phyloP scores from a whole-genome alignment of 2,113 vertebrate genomes.

The Plestiodon gilberti region DNA sequence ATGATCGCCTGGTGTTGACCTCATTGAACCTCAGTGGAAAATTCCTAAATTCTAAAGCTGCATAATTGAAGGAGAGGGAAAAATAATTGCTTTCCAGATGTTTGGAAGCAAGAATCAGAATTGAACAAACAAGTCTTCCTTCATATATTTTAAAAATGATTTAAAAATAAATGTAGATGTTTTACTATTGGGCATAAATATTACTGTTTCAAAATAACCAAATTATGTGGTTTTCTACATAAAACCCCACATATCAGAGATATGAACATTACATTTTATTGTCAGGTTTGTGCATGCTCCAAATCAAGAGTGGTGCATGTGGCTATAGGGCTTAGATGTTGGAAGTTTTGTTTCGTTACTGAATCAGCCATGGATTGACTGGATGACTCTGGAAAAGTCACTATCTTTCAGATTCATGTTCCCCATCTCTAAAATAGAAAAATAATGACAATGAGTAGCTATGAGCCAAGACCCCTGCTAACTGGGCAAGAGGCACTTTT shows the following conservation, averaged over 20 bases:
- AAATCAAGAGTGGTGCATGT: neutral
- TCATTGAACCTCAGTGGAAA: neutral
- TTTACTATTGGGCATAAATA: neutral
- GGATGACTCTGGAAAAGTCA: too few relatives aligned
- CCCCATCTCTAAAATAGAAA: neutral
- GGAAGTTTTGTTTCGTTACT: neutral
- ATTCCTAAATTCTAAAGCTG: neutral
- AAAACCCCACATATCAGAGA: neutral
- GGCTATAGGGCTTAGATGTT: neutral
- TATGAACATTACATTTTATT: neutral
- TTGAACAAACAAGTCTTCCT: neutral
- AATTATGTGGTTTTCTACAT: neutral
- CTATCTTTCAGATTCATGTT: neutral
- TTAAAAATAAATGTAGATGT: neutral
- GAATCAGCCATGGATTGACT: too few relatives aligned
- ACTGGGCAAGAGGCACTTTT: too few relatives aligned
- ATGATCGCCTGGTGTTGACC: neutral
- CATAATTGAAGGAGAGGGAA: neutral
- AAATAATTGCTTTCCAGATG: neutral
- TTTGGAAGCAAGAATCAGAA: neutral
- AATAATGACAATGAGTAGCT: too few relatives aligned
- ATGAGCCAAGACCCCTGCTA: too few relatives aligned
- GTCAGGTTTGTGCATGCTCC: neutral
- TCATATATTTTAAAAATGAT: neutral
- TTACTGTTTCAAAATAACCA: neutral